Evolutionary conservation across 2,888 invertebrate genomes (phyloP).

Genomic region (Diaphora mendica): DNA sequence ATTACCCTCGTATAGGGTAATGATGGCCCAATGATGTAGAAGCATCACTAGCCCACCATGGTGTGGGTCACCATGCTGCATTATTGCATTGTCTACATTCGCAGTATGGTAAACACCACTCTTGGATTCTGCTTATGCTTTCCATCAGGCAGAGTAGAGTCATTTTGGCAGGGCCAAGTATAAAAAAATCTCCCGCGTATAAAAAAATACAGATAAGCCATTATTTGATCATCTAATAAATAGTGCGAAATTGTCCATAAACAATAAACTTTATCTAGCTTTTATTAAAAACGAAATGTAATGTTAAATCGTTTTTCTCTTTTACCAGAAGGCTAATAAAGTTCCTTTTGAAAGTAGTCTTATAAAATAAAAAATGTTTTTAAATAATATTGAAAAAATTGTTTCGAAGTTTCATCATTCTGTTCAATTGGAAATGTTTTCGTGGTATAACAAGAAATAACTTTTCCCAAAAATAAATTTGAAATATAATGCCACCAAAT

Average conservation of each 20-base stretch:
- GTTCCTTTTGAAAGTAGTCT: background rate
- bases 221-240: too few relatives aligned
- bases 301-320: background rate
- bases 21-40: too few relatives aligned
- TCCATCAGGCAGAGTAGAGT: too few relatives aligned
- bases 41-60: too few relatives aligned
- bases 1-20: too few relatives aligned
- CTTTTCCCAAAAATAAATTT: background rate
- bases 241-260: background rate
- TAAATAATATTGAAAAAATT: background rate
- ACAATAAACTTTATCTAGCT: background rate
- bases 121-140: too few relatives aligned
- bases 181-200: too few relatives aligned
- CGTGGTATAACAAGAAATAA: background rate
- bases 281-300: background rate
- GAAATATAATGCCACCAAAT: background rate
- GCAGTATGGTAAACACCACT: too few relatives aligned
- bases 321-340: background rate
- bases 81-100: too few relatives aligned
- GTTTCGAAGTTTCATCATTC: background rate
- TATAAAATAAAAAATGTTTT: conserved; percentile 2
- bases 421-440: conserved; percentile 1
- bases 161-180: too few relatives aligned
- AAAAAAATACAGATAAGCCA: background rate
- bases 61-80: too few relatives aligned